Evolutionary conservation across 1,140 invertebrate species (phyloP).

Genomic region (Oncopodura yosiiana): DNA sequence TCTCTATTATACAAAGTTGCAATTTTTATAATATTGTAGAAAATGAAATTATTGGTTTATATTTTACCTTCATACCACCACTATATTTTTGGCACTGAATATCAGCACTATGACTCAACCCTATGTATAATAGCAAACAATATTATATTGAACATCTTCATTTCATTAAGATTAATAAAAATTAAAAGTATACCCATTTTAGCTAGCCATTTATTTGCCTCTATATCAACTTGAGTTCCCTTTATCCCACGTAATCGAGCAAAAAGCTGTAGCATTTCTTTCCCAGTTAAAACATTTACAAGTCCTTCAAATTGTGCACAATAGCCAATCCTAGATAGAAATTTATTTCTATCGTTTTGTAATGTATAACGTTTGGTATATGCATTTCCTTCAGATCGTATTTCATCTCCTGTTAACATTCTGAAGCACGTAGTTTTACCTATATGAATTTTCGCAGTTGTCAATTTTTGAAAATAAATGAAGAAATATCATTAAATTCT

Average conservation of each 20-base stretch:
- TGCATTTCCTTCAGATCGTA: conserved; percentile 46
- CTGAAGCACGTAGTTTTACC: conserved; percentile 43
- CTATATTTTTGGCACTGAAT: conserved; percentile 21
- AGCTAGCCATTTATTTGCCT: conserved; percentile 36
- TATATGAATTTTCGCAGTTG: too few relatives aligned
- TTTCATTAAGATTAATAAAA: not conserved
- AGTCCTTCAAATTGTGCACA: conserved; percentile 51
- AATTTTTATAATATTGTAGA: conserved; percentile 27
- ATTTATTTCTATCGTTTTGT: conserved; percentile 40
- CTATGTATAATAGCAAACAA: not conserved
- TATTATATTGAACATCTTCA: not conserved
- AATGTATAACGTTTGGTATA: conserved; percentile 42
- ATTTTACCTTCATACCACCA: conserved; percentile 31
- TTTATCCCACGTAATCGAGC: conserved; percentile 45
- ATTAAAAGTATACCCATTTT: conserved; percentile 14
- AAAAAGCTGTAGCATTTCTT: conserved; percentile 49
- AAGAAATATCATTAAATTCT: too few relatives aligned
- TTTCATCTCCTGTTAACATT: conserved; percentile 47
- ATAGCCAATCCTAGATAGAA: conserved; percentile 40
- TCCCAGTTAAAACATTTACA: conserved; percentile 47
- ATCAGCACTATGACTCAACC: conserved; percentile 13
- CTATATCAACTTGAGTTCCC: conserved; percentile 39
- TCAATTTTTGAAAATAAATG: too few relatives aligned
- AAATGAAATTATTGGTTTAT: too few relatives aligned
- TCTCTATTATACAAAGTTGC: conserved; percentile 51